Evolutionary conservation across 2,113 vertebrate genomes (phyloP), one percentile per base, ranked within the genome.

Genomic region (Pungitius pungitius): DNA sequence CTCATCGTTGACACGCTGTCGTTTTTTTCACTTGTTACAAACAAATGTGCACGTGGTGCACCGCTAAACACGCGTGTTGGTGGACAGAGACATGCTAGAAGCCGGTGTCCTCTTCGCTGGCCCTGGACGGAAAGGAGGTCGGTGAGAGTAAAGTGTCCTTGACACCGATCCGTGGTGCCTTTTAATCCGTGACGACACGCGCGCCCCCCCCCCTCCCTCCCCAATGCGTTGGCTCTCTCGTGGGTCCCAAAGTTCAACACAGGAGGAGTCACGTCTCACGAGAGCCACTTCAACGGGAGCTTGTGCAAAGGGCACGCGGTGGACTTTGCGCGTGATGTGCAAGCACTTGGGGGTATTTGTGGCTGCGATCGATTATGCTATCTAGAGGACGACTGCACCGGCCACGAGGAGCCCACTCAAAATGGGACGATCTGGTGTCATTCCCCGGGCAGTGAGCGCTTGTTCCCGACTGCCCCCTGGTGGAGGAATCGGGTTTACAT

Each of bases 201-300:
- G 6, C 33, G 4, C 33, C 3, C 33, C 1, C 33, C 1, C 4
- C 3, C 33, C 2, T 5, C 30, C 30, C 30, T 5, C 64, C 64
- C 51, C 67, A 71, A 11, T 17, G 33, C 33, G 42, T 64, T 67
- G 59, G 64, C 56, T 81, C 64, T 73, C 58, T 63, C 4, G 37
- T 3, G 18, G 14, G 83, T 80, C 62, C 87, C 91, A 92, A 92
- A 92, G 91, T 86, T 89, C 90, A 92, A 22, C 63, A 12, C 4
- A 51, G 49, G 43, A 15, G 20, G 43, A 9, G 20, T 65, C 43
- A n/a, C 27, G 61, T 47, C 26, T 20, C 26, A 26, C 54, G 35
- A 70, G 67, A 8, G 35, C 7, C 14, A 6, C 22, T 68, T 81
- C 81, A 82, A 80, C 75, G 24, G 57, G 11, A 54, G 64, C 27